Evolutionary conservation across 2,113 vertebrate species (phyloP).

Genomic region (Stercorarius parasiticus): DNA sequence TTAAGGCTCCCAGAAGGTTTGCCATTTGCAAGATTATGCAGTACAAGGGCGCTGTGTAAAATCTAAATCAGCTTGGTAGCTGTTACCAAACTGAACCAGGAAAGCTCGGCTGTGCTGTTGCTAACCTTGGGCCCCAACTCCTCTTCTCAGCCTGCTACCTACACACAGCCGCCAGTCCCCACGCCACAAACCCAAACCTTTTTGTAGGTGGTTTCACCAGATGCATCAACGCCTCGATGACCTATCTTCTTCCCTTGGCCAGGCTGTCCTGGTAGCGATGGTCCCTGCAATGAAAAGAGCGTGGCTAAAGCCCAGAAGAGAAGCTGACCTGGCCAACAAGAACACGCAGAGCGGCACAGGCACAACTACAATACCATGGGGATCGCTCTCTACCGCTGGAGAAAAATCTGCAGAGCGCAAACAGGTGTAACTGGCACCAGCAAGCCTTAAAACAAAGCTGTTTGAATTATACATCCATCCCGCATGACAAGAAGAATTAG

Average conservation of each 20-base stretch:
- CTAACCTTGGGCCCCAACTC: not conserved
- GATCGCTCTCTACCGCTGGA: not conserved
- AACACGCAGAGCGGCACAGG: not conserved
- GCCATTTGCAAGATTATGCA: not conserved
- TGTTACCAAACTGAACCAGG: not conserved
- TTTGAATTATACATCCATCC: not conserved
- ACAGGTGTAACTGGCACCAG: not conserved
- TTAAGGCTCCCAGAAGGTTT: not conserved
- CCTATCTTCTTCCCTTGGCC: slow-evolving; percentile 91
- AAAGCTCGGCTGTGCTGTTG: not conserved
- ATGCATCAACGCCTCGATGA: slow-evolving; percentile 93
- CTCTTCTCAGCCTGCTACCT: not conserved
- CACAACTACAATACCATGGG: not conserved
- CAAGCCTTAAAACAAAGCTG: not conserved
- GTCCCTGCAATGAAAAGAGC: slow-evolving; percentile 74
- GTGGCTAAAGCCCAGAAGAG: not conserved
- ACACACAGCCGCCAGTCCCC: too few species aligned
- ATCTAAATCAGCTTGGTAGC: not conserved
- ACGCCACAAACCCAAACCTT: slow-evolving; percentile 76
- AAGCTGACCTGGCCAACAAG: not conserved
- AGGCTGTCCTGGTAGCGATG: slow-evolving; percentile 77
- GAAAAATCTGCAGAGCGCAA: not conserved
- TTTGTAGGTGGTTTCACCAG: slow-evolving; percentile 97
- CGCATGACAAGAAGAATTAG: not conserved
- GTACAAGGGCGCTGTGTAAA: not conserved